A percentile compares a stretch with the other conserved stretches of the same genome.
Evolutionary conservation across 2,113 vertebrate genomes (phyloP).

Genomic region (Phalacrocorax pelagicus): DNA sequence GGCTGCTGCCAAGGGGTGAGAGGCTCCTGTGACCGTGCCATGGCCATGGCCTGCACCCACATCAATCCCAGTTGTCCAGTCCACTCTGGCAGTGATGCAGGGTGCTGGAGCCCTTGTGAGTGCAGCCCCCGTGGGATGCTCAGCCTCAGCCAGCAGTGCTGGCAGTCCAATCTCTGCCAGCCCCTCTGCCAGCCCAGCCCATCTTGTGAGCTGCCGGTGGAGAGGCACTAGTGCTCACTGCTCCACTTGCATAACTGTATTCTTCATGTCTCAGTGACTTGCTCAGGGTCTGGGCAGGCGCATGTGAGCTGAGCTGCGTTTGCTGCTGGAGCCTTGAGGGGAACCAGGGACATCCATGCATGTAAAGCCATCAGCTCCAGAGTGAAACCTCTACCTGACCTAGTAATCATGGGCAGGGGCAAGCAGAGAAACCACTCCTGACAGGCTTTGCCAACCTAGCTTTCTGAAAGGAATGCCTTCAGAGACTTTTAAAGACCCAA

Average conservation of each 20-base stretch:
- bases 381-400: slow-evolving; percentile 48
- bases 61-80: fast-evolving
- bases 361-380: slow-evolving; percentile 9
- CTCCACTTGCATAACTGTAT: neutral
- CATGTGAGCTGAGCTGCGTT: neutral
- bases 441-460: neutral
- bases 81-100: fast-evolving
- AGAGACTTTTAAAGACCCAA: neutral
- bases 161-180: neutral
- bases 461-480: neutral
- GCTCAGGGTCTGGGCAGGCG: neutral
- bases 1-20: neutral
- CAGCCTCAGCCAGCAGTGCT: fast-evolving
- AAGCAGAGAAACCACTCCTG: neutral
- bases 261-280: neutral
- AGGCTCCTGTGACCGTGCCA: neutral
- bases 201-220: neutral
- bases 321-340: slow-evolving; percentile 25
- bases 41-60: neutral
- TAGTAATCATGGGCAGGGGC: slow-evolving; percentile 13
- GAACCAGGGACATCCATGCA: slow-evolving; percentile 42
- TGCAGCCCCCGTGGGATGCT: neutral
- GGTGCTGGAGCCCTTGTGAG: neutral
- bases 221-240: neutral
- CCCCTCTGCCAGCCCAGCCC: neutral